Percentiles rank a stretch among this genome's conserved stretches.
Evolutionary conservation across 1,140 invertebrate genomes (phyloP).

Genomic region (Aradophagus sp.): DNA sequence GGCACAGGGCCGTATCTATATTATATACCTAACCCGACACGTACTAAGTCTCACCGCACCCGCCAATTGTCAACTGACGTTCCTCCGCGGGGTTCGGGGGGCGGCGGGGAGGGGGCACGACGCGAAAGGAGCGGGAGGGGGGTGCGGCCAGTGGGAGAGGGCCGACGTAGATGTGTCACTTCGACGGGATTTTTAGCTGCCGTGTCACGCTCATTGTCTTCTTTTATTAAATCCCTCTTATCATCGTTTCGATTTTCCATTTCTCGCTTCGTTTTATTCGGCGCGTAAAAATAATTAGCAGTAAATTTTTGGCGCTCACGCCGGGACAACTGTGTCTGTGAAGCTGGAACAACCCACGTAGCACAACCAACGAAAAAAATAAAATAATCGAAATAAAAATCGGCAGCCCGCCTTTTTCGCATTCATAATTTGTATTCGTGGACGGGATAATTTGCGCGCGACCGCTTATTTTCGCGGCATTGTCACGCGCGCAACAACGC

Average conservation of each 20-base stretch:
- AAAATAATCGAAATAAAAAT: too few relatives aligned
- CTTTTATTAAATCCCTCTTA: slow-evolving; percentile 21
- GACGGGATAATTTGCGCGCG: slow-evolving; percentile 50
- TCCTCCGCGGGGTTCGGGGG: slow-evolving; percentile 18
- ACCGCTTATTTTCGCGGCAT: slow-evolving; percentile 59
- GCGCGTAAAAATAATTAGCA: slow-evolving; percentile 70
- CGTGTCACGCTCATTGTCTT: slow-evolving; percentile 52
- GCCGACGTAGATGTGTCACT: slow-evolving; percentile 32
- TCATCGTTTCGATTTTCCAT: slow-evolving; percentile 34
- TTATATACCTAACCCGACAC: slow-evolving; percentile 63
- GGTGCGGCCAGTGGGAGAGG: neutral
- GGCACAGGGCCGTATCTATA: slow-evolving; percentile 72
- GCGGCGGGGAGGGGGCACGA: neutral
- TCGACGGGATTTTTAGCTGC: slow-evolving; percentile 50
- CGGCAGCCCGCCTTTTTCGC: slow-evolving; percentile 37
- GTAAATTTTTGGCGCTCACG: slow-evolving; percentile 66
- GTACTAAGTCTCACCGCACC: slow-evolving; percentile 69
- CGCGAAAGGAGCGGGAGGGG: neutral
- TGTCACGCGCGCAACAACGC: slow-evolving; percentile 52
- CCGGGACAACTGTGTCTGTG: too few relatives aligned
- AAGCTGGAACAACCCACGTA: too few relatives aligned
- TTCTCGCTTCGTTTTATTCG: neutral
- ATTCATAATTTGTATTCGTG: slow-evolving; percentile 51
- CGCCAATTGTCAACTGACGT: slow-evolving; percentile 68
- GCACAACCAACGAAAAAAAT: too few relatives aligned